Conservation (phyloP, 2,113 vertebrate genomes). For the Phalacrocorax brasilianus region DNA sequence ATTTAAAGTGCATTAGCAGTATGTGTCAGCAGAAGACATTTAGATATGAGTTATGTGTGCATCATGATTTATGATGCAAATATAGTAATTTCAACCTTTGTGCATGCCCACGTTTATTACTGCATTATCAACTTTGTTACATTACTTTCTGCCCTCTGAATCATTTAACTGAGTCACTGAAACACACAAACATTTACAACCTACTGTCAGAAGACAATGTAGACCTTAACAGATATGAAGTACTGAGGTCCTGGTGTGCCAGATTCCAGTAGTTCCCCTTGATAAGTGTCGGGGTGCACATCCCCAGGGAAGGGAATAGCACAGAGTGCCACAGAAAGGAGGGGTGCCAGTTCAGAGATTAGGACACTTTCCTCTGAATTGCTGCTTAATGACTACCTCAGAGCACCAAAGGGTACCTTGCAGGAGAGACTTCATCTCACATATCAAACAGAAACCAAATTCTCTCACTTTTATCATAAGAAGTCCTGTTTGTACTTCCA, state of each 20-base stretch:
- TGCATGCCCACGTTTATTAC: slow-evolving; percentile 5
- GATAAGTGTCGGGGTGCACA: not conserved
- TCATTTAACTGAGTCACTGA: slow-evolving; percentile 30
- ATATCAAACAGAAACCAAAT: not conserved
- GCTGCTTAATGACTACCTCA: not conserved
- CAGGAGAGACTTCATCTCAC: not conserved
- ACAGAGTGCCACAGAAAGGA: not conserved
- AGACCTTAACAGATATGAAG: not conserved
- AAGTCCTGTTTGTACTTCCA: not conserved
- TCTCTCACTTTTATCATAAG: not conserved
- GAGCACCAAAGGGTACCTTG: not conserved
- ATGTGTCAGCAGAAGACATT: slow-evolving; percentile 27
- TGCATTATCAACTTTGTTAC: not conserved
- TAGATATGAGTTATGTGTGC: not conserved
- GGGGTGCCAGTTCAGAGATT: not conserved
- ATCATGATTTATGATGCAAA: slow-evolving; percentile 39
- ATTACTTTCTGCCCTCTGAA: slow-evolving; percentile 4
- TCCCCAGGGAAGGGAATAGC: not conserved
- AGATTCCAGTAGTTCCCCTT: not conserved
- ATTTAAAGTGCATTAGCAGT: slow-evolving; percentile 7
- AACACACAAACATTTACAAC: not conserved
- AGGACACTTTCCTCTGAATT: not conserved
- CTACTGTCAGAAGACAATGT: not conserved
- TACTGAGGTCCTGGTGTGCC: not conserved
- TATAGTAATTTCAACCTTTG: slow-evolving; percentile 17